Percentiles rank a stretch among this genome's conserved stretches.
phyloP scores from a whole-genome alignment of 92 coral and sea anemone species.

The Heteractis magnifica region DNA sequence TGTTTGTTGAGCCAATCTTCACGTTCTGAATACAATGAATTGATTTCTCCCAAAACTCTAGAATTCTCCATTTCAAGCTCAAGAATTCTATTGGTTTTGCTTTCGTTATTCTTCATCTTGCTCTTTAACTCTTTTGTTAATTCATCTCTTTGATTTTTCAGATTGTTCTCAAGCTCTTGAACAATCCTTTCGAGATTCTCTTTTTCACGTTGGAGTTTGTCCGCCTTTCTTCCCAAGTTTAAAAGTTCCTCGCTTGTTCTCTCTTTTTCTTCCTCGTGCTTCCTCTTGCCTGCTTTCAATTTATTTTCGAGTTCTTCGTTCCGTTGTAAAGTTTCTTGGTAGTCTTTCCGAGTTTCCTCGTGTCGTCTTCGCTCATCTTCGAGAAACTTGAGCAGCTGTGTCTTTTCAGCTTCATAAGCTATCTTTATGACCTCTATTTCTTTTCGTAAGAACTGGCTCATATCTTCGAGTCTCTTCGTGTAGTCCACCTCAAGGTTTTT shows the following conservation, averaged over 20 bases:
- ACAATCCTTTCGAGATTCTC: slow-evolving; percentile 39
- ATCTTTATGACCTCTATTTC: slow-evolving; percentile 37
- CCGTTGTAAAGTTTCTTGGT: slow-evolving; percentile 13
- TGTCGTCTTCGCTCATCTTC: slow-evolving; percentile 38
- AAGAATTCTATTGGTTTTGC: slow-evolving; percentile 6
- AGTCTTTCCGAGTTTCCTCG: slow-evolving; percentile 29
- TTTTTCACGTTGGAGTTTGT: slow-evolving; percentile 18
- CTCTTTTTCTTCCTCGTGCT: slow-evolving; percentile 15
- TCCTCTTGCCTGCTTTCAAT: slow-evolving; percentile 22
- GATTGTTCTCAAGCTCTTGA: not conserved
- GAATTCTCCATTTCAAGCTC: slow-evolving; percentile 41
- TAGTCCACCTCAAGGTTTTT: slow-evolving; percentile 34
- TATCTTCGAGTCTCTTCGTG: slow-evolving; percentile 30
- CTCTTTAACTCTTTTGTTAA: slow-evolving; percentile 17
- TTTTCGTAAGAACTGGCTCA: slow-evolving; percentile 24
- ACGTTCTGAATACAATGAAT: slow-evolving; percentile 24
- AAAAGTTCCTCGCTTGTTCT: slow-evolving; percentile 20
- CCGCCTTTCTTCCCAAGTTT: not conserved
- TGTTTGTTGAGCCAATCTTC: slow-evolving; percentile 36
- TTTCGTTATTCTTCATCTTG: slow-evolving; percentile 19
- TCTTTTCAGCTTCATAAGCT: slow-evolving; percentile 37
- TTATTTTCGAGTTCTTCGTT: slow-evolving; percentile 28
- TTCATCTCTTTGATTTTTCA: slow-evolving; percentile 12
- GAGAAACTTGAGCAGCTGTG: slow-evolving; percentile 19
- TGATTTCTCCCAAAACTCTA: slow-evolving; percentile 31